Evolutionary conservation across 2,113 vertebrate species (phyloP).

Genomic region (Dasypus novemcinctus): DNA sequence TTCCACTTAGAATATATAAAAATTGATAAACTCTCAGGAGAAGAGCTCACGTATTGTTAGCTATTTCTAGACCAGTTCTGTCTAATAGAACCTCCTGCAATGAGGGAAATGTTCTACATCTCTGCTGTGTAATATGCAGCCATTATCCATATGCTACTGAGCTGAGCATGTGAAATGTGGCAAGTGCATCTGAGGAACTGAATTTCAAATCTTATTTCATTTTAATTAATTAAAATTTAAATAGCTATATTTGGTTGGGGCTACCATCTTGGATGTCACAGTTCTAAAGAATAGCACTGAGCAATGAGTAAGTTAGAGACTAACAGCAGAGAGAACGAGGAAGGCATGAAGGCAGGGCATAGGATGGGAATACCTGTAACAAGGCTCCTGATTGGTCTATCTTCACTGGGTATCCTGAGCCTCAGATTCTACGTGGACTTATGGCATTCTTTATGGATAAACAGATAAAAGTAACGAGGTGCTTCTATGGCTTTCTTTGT

Average conservation of each 20-base stretch:
- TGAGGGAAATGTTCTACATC: background rate
- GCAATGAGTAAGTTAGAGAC: background rate
- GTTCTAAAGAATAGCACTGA: background rate
- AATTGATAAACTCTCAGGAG: background rate
- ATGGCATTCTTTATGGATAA: background rate
- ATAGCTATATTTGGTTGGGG: background rate
- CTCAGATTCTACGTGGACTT: background rate
- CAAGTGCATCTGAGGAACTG: background rate
- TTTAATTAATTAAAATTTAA: background rate
- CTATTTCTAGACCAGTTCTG: background rate
- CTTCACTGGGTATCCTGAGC: background rate
- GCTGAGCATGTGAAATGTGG: background rate
- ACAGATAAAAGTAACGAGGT: background rate
- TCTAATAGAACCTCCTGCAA: background rate
- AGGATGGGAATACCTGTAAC: fast-evolving
- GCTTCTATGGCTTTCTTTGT: background rate
- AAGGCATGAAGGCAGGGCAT: background rate
- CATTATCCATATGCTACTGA: background rate
- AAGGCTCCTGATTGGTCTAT: background rate
- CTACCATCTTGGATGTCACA: background rate
- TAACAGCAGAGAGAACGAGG: background rate
- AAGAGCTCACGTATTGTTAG: background rate
- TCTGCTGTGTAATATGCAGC: background rate
- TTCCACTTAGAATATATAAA: background rate
- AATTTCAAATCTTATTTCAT: background rate